These are phyloP conservation scores for Gracilinanus agilis DNA, from an alignment of 2,113 vertebrate genomes.

Conservation along the genomic window DNA sequence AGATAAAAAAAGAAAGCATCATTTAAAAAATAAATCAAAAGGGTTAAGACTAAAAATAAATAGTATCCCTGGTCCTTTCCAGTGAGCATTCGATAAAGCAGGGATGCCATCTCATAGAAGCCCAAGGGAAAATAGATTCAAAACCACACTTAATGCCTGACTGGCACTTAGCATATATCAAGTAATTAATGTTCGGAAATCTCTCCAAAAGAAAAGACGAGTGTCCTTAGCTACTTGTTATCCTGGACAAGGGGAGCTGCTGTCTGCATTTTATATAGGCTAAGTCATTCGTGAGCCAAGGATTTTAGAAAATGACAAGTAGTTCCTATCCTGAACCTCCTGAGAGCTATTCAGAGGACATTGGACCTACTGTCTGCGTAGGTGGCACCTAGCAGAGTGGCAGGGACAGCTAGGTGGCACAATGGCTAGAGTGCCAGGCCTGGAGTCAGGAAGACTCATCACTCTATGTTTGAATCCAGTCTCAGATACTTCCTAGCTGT, in stretches of 20 bases:
- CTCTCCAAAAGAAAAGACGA: background rate
- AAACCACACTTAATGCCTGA: conserved; percentile 7
- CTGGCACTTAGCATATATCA: background rate
- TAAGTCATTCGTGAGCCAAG: background rate
- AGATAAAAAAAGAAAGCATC: background rate
- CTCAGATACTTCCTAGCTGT: no score
- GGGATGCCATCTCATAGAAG: background rate
- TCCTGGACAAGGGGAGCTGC: background rate
- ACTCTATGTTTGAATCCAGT: no score
- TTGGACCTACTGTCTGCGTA: background rate
- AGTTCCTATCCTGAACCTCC: background rate
- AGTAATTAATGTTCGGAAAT: background rate
- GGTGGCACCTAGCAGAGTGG: background rate
- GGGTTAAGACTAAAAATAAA: conserved; percentile 10
- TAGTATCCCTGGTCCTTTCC: background rate
- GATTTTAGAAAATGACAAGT: background rate
- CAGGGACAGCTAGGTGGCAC: background rate
- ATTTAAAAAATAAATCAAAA: background rate
- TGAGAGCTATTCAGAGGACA: background rate
- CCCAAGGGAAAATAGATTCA: background rate
- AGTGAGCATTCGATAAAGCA: background rate
- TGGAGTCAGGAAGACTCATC: no score
- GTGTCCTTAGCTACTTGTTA: background rate
- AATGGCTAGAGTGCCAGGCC: no score
- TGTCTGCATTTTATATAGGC: background rate